These are phyloP conservation scores for Psilanteris sp. DNA, from an alignment of 1,140 invertebrate species.

Conservation along the genomic window DNA sequence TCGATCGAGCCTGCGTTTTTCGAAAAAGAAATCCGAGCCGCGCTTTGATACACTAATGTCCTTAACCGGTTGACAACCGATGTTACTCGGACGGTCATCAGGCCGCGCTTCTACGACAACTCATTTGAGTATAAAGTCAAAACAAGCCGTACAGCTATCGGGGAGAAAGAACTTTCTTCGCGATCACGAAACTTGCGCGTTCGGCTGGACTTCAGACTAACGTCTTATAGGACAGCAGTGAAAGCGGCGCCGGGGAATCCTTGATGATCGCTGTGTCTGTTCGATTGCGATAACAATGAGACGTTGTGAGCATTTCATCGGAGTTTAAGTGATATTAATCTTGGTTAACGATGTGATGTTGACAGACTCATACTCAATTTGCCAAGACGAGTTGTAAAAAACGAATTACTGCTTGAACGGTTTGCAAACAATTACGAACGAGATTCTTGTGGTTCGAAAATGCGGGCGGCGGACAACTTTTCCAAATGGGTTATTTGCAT, in stretches of 20 bases:
- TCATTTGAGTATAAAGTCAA: constrained; percentile 27
- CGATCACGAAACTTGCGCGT: constrained; percentile 55
- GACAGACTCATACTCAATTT: neutral
- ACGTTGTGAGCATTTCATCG: constrained; percentile 16
- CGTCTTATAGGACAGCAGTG: constrained; percentile 68
- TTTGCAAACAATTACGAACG: neutral
- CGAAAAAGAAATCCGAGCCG: neutral
- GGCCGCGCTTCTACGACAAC: constrained; percentile 41
- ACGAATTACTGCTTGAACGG: constrained; percentile 3
- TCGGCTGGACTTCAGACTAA: constrained; percentile 39
- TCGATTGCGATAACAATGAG: constrained; percentile 16
- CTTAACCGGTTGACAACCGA: neutral
- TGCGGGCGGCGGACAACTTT: constrained; percentile 5
- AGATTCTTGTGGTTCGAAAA: constrained; percentile 23
- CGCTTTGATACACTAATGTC: neutral
- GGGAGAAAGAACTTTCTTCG: constrained; percentile 75
- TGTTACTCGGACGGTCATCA: constrained; percentile 15
- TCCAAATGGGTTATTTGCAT: neutral
- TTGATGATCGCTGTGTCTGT: constrained; percentile 56
- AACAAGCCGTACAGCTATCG: constrained; percentile 25
- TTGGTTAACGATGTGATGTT: constrained; percentile 32
- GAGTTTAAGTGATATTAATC: constrained; percentile 19
- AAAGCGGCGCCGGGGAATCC: constrained; percentile 68
- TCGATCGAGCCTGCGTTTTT: too few relatives aligned
- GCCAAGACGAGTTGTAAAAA: neutral